Evolutionary conservation across 2,797 vertebrate species (phyloP).

Genomic region (Dicrostonyx torquatus): DNA sequence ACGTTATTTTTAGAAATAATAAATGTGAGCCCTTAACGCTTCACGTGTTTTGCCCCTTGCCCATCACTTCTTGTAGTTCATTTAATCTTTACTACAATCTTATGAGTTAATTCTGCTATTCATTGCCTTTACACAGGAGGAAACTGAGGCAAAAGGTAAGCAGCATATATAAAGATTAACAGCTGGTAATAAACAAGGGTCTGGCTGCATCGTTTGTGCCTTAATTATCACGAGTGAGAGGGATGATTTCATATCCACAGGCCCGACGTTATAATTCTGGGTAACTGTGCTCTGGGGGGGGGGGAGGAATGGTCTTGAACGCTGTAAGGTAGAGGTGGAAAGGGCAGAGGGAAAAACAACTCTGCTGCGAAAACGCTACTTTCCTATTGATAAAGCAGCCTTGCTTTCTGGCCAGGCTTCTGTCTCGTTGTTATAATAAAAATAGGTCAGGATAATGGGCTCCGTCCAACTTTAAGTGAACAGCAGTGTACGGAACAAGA

Average conservation of each 20-base stretch:
- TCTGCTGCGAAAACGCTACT: background rate
- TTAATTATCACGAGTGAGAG: background rate
- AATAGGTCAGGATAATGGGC: slow-evolving; percentile 73
- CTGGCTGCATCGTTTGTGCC: background rate
- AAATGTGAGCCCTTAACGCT: background rate
- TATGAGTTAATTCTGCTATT: background rate
- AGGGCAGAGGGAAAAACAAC: slow-evolving; percentile 17
- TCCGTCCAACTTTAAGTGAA: slow-evolving; percentile 68
- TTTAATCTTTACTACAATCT: background rate
- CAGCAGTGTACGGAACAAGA: slow-evolving; percentile 69
- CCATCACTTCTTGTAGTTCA: background rate
- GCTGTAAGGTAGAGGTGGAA: background rate
- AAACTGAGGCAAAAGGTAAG: slow-evolving; percentile 26
- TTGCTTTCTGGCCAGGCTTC: slow-evolving; percentile 35
- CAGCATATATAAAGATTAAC: background rate
- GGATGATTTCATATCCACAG: background rate
- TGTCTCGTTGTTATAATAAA: slow-evolving; percentile 64
- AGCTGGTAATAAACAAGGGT: background rate
- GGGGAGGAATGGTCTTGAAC: background rate
- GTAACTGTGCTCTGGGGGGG: background rate
- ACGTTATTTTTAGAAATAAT: background rate
- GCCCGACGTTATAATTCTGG: background rate
- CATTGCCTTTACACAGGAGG: background rate
- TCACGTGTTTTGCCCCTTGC: background rate
- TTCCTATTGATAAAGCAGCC: slow-evolving; percentile 3